Evolutionary conservation across 2,113 vertebrate species (phyloP), one percentile per base, ranked within the genome.

Genomic region (Psettodes erumei): DNA sequence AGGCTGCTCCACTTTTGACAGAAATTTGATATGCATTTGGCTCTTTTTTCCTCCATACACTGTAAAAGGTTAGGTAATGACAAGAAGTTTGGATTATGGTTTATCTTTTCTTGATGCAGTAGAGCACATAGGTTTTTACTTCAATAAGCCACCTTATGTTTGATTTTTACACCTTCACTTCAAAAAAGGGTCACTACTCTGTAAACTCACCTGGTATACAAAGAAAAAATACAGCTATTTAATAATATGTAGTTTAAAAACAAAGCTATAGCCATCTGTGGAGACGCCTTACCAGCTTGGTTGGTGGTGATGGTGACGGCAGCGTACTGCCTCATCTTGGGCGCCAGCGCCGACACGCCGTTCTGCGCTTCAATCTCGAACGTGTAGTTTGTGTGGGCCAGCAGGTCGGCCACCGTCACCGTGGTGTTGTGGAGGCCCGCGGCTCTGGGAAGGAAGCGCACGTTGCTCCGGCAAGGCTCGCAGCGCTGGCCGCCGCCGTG

Each of bases 321-420:
- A 1, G 97, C 96, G 32, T 96, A 96, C 75, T 97, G 96, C 21
- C 96, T 95, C 43, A 95, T 89, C 5, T 92, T 84, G 0, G 93
- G 86, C 10, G 95, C 95, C 74, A 96, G 74, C n/a, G 91, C 85
- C 0, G 98, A 99, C 0, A 99, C 97, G 0, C 97, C 97, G 0
- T 98, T 99, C 82, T 94, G 70, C 0, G 97, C 96, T 45, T 99
- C 97, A 1, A 99, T 96, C 94, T 98, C 96, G 77, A 99, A 99
- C 2, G 96, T 99, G 91, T 99, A 99, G 94, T 98, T 99, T 28
- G 97, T 99, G 77, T 99, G 98, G 5, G 98, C 98, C 75, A 99
- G 89, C 32, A 99, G 95, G 84, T 99, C 97, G 27, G 93, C 95
- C 77, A 99, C 96, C 0, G 96, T 98, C 81, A 98, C 98, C 0